These are phyloP conservation scores for Nemoura dubitans DNA, from an alignment of 2,888 invertebrate species.

Conservation along the genomic window DNA sequence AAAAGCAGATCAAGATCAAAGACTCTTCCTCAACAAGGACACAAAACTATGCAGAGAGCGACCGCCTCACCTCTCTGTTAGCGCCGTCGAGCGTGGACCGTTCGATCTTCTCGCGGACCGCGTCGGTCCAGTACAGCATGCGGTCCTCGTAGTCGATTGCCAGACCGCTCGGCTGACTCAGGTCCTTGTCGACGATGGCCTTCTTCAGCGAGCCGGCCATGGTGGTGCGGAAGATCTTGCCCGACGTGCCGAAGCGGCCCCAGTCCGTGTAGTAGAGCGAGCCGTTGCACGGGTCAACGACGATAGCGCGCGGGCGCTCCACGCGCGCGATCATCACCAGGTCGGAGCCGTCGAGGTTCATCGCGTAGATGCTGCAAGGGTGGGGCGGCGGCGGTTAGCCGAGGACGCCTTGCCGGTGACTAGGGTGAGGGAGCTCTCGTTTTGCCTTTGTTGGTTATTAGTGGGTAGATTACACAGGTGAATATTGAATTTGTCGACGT, in stretches of 20 bases:
- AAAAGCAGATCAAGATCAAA: too few species aligned
- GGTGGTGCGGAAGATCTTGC: slow-evolving; percentile 93
- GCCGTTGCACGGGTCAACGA: slow-evolving; percentile 96
- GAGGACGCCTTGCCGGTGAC: too few species aligned
- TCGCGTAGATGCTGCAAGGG: slow-evolving; percentile 81
- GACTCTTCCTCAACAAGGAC: too few species aligned
- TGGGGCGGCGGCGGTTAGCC: too few species aligned
- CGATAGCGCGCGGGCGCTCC: slow-evolving; percentile 92
- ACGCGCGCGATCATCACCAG: slow-evolving; percentile 93
- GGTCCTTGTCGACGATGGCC: slow-evolving; percentile 87
- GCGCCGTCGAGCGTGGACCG: slow-evolving; percentile 87
- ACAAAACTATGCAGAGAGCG: too few species aligned
- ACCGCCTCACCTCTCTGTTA: slow-evolving; percentile 81
- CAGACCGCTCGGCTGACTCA: slow-evolving; percentile 94
- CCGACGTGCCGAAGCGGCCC: slow-evolving; percentile 92
- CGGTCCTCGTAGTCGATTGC: slow-evolving; percentile 95
- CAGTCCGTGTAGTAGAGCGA: slow-evolving; percentile 95
- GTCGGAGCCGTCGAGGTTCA: slow-evolving; percentile 89
- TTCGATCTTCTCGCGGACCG: slow-evolving; percentile 94
- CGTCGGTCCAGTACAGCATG: slow-evolving; percentile 97
- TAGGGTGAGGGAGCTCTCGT: too few species aligned
- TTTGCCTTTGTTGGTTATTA: too few species aligned
- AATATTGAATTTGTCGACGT: too few species aligned
- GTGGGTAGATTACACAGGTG: too few species aligned
- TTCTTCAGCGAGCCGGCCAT: slow-evolving; percentile 94